Base-by-base conservation (phyloP, 92 coral and sea anemone species). In the Phenganax marumi region DNA sequence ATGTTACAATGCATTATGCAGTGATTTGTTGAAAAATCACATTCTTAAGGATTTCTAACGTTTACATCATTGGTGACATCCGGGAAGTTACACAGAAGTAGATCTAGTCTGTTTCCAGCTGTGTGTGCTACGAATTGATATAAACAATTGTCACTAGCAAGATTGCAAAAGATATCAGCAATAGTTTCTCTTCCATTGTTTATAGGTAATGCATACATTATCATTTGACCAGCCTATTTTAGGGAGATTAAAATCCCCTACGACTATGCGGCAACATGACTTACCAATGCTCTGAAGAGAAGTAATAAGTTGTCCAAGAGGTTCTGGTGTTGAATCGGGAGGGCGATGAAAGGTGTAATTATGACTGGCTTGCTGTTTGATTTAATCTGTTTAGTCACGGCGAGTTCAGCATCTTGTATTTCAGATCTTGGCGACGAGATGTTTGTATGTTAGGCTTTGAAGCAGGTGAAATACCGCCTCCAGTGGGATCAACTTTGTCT, bases 31-130 rank as follows among this genome's bases (percentile, higher is more conserved):
- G 88, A 79, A 46, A 86, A 86, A 25, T 80, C 75, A 48, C 75
- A 78, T 73, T 86, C 79, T 68, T 77, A 24, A 53, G 89, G 86
- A 55, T 47, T 26, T 19, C 85, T 86, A 10, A 78, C 72, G 18
- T 81, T 77, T 50, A 86, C 89, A 57, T 80, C 79, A 73, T 86
- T 75, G 53, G 50, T 80, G 71, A 85, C 85, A 69, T 85, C 81
- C 39, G 84, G 76, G 77, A 56, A 80, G 85, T 86, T 86, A 74
- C 75, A 80, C 48, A 86, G 46, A 70, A 86, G 81, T 56, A 86
- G 77, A 74, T 86, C 82, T 33, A 81, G 82, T 81, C 61, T 86
- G 84, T 85, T 85, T 69, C 79, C 84, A 23, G 88, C 84, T 70
- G 39, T 85, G 62, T 84, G 84, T 54, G 75, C 72, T 62, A 84